Base-by-base conservation (phyloP, 2,888 invertebrate species). In the Pseudeuparius sepicola region DNA sequence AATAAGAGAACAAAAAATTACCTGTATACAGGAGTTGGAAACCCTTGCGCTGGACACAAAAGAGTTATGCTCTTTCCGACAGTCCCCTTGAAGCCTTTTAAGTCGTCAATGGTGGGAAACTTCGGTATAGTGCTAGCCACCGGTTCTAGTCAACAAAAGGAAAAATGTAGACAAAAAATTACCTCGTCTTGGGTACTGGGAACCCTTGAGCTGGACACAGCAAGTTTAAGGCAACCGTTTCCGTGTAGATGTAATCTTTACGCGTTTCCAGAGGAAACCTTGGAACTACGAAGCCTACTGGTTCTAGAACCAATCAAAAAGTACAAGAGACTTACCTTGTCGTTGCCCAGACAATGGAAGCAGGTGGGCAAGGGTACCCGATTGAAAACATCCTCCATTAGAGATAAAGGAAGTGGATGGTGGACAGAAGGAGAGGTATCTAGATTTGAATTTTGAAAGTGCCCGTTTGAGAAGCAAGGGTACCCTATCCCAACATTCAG, bases 401-500 rank as follows among this genome's bases (percentile, higher is more conserved):
- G 23, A 17, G 28, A 23, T 33, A 26, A 16, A 14, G 44, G 41
- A 44, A 17, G 14, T 26, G 44, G 43, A 40, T 37, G 24, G 24
- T 42, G 51, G 48, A 38, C 31, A 46, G 45, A 39, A 49, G 53
- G 52, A 54, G 44, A 53, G 54, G 54, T 55, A 51, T 45, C 48
- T 43, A 47, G 15, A 29, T 28, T 14, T 27, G 41, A 57, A 54
- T 56, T 59, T 58, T 57, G 55, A 53, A 55, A 57, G 59, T 60
- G 60, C 61, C 60, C 60, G 58, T 58, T 56, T 53, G 54, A 59
- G 59, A 62, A 62, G 61, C 62, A 84, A 84, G 85, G 85, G 85
- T 86, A 88, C 88, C 88, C 88, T 87, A 88, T 88, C 88, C 88
- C 88, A 88, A 88, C 88, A 88, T 88, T 87, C 88, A 89, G 88